Conservation (phyloP, 2,113 vertebrate species). For the Canis aureus region DNA sequence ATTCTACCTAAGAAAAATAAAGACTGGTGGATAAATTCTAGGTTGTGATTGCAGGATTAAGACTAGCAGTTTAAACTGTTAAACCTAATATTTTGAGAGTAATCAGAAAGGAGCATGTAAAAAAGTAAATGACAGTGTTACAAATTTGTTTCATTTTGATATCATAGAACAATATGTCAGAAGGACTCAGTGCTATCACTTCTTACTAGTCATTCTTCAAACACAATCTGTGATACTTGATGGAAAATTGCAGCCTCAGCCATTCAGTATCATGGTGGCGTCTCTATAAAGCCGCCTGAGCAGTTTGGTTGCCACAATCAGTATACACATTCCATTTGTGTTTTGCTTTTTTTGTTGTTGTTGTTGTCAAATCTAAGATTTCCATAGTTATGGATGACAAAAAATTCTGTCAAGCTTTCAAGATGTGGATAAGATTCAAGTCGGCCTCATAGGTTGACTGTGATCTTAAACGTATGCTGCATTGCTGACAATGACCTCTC, state of each 20-base stretch:
- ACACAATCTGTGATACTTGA: background rate
- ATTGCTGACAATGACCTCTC: background rate
- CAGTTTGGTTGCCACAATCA: background rate
- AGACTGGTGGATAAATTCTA: background rate
- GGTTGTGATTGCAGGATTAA: background rate
- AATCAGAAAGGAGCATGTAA: background rate
- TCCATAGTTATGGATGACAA: background rate
- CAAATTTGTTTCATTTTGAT: slow-evolving; percentile 49
- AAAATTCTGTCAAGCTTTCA: background rate
- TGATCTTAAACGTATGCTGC: background rate
- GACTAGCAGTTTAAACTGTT: background rate
- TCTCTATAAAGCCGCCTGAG: background rate
- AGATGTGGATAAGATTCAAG: background rate
- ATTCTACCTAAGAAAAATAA: slow-evolving; percentile 2
- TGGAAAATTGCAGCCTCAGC: background rate
- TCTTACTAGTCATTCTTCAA: background rate
- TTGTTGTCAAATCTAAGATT: background rate
- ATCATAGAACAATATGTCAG: background rate
- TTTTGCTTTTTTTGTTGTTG: background rate
- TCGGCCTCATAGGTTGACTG: background rate
- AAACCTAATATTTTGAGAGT: background rate
- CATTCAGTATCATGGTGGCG: background rate
- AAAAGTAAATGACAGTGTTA: background rate
- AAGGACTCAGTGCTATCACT: background rate
- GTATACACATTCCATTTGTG: background rate